Base-by-base conservation (phyloP, 2,797 vertebrate genomes). In the Alcedo quadribrachys region DNA sequence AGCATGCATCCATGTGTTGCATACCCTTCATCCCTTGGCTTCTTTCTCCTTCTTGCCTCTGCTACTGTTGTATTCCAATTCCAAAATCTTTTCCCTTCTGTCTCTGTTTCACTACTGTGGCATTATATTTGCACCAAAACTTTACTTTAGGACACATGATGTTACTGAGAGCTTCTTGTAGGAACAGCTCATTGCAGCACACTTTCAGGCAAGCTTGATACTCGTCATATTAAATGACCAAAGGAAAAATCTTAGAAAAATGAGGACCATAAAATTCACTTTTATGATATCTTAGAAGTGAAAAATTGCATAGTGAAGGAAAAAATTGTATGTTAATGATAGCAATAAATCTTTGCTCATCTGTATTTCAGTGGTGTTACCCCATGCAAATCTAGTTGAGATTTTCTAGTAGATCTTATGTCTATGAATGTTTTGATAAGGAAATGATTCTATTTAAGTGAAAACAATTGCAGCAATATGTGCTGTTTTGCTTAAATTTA, bases 401-500 rank as follows among this genome's bases (percentile, higher is more conserved):
- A 33, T 80, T 76, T 85, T 89, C 16, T 55, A 54, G 7, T 51
- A 27, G n/a, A 11, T 73, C 37, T 62, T 85, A 6, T 0, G 20
- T 40, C 8, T 20, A 27, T 70, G 51, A 60, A 32, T 51, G 32
- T 74, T 86, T 80, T 81, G 33, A 24, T 50, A 76, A 35, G 24
- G 50, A 17, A 81, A 71, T 8, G 30, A 14, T 48, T 86, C 14
- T 58, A 3, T 46, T 81, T 69, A 20, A 84, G 63, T 61, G 15
- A 91, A 77, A 79, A 85, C 19, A 62, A 30, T 55, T 32, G 37
- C n/a, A 73, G 19, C 12, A 17, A 18, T 74, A 37, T 18, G 7
- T 53, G 20, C 5, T 46, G 21, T 28, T 93, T 58, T 92, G 71
- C 81, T 86, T 73, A 43, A 6, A 33, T 78, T 93, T 94, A 90